These are phyloP conservation scores for Chorisops tibialis DNA, from an alignment of 2,888 invertebrate species.

Conservation along the genomic window DNA sequence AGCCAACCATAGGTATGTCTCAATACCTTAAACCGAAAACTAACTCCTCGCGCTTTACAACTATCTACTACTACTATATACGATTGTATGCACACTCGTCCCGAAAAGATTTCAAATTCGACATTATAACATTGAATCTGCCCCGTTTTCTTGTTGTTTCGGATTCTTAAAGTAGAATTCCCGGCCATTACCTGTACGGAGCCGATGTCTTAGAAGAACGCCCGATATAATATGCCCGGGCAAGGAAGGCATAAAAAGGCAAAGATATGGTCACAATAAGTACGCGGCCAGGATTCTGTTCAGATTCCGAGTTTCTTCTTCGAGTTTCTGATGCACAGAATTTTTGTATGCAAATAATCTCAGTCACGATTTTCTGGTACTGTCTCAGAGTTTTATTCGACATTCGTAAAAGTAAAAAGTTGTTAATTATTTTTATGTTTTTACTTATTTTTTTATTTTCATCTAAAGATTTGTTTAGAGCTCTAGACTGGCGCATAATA, in stretches of 20 bases:
- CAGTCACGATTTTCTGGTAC: slow-evolving; percentile 28
- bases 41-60: slow-evolving; percentile 15
- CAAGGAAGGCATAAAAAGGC: too few species aligned
- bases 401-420: slow-evolving; percentile 26
- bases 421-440: slow-evolving; percentile 25
- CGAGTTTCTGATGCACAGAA: slow-evolving; percentile 12
- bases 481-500: too few species aligned
- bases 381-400: slow-evolving; percentile 24
- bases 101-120: slow-evolving; percentile 21
- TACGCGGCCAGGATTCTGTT: too few species aligned
- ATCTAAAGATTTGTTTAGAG: too few species aligned
- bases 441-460: slow-evolving; percentile 13
- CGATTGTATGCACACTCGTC: slow-evolving; percentile 4
- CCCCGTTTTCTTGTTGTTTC: slow-evolving; percentile 5
- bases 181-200: slow-evolving; percentile 10
- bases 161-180: slow-evolving; percentile 17
- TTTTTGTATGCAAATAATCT: slow-evolving; percentile 29
- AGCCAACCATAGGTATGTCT: slow-evolving; percentile 6
- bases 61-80: too few species aligned
- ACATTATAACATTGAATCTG: slow-evolving; percentile 20
- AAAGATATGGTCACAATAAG: too few species aligned
- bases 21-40: slow-evolving; percentile 15
- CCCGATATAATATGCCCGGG: too few species aligned
- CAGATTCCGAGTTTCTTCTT: neutral
- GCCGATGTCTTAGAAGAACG: too few species aligned